Percentiles rank a stretch among this genome's conserved stretches.
phyloP scores from a whole-genome alignment of 53 echinoderm and acorn worm species.

The Holothuria scabra region DNA sequence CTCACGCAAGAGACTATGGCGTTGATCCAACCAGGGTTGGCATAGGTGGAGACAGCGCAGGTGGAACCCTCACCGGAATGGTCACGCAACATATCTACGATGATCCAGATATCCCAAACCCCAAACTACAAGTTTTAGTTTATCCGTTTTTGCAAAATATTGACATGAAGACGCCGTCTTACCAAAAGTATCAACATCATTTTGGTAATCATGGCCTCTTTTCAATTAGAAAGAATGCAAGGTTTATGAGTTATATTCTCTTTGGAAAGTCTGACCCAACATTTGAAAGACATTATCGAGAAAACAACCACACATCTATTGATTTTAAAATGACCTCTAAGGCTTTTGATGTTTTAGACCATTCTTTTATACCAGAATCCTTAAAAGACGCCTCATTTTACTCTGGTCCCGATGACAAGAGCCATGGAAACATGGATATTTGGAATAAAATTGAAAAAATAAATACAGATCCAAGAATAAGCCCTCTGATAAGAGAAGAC shows the following conservation, averaged over 20 bases:
- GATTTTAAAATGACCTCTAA: slow-evolving; percentile 28
- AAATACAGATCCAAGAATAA: slow-evolving; percentile 39
- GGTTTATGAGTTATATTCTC: slow-evolving; percentile 53
- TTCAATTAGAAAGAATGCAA: slow-evolving; percentile 20
- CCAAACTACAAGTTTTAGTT: slow-evolving; percentile 14
- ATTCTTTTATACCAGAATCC: slow-evolving; percentile 48
- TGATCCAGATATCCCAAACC: neutral
- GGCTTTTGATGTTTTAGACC: slow-evolving; percentile 33
- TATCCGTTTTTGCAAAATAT: slow-evolving; percentile 15
- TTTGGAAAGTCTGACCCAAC: slow-evolving; percentile 51
- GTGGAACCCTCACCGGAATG: neutral
- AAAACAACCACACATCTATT: slow-evolving; percentile 58
- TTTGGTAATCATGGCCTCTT: slow-evolving; percentile 23
- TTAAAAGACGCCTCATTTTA: slow-evolving; percentile 45
- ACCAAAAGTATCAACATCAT: slow-evolving; percentile 29
- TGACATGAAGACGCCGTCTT: slow-evolving; percentile 28
- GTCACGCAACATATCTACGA: neutral
- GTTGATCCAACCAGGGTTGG: slow-evolving; percentile 43
- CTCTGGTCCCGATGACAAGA: slow-evolving; percentile 28
- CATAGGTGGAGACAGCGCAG: slow-evolving; percentile 39
- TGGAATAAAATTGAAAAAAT: slow-evolving; percentile 51
- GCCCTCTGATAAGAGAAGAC: slow-evolving; percentile 48
- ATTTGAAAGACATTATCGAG: slow-evolving; percentile 32
- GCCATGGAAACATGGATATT: neutral
- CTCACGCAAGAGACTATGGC: slow-evolving; percentile 35